phyloP scores from a whole-genome alignment of 2,113 vertebrate genomes.

The Balaeniceps rex region DNA sequence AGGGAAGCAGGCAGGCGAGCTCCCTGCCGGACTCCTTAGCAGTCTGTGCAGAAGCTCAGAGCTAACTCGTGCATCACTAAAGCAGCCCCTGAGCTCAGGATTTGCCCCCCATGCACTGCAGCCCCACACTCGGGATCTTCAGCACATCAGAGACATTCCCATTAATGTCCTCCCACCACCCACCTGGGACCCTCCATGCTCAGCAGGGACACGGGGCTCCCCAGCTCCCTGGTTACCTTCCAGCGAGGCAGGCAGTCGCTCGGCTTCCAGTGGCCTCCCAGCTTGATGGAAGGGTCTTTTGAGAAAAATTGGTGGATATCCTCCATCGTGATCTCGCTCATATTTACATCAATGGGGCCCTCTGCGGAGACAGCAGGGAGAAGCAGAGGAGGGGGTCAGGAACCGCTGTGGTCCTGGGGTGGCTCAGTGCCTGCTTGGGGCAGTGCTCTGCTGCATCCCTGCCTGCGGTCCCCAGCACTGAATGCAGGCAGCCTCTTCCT shows the following conservation, averaged over 20 bases:
- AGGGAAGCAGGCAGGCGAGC: background rate
- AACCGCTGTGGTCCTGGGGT: background rate
- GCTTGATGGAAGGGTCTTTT: slow-evolving; percentile 74
- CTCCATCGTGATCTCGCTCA: slow-evolving; percentile 89
- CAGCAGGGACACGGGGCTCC: background rate
- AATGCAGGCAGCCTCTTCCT: background rate
- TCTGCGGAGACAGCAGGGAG: slow-evolving; percentile 64
- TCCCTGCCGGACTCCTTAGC: background rate
- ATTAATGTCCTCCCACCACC: fast-evolving
- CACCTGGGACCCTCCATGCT: fast-evolving
- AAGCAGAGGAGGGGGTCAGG: background rate
- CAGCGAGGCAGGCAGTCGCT: slow-evolving; percentile 90
- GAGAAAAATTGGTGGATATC: slow-evolving; percentile 84
- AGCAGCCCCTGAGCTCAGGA: background rate
- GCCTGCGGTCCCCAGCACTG: background rate
- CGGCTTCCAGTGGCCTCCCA: slow-evolving; percentile 92
- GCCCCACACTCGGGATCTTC: background rate
- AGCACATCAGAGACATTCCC: background rate
- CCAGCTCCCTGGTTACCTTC: slow-evolving; percentile 79
- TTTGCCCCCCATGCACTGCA: background rate
- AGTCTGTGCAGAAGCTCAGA: background rate
- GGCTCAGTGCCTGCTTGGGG: background rate
- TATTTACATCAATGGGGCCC: slow-evolving; percentile 89
- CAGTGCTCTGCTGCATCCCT: background rate
- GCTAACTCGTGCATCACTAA: background rate